phyloP scores from a whole-genome alignment of 2,797 vertebrate genomes.

The Pseudopleuronectes americanus region DNA sequence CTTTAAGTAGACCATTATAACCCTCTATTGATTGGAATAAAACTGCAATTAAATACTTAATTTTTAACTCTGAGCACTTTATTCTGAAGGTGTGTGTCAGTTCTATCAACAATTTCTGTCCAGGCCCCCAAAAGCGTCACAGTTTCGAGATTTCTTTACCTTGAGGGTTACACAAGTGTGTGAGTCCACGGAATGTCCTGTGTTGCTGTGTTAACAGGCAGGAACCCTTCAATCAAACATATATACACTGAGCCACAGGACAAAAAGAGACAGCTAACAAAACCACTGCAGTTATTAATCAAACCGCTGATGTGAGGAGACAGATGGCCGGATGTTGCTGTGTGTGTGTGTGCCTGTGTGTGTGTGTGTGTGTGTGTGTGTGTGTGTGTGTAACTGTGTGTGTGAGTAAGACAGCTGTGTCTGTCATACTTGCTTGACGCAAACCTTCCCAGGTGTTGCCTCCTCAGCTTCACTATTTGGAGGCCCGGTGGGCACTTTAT shows the following conservation, averaged over 20 bases:
- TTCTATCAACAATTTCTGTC: conserved; percentile 7
- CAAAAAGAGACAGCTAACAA: conserved; percentile 56
- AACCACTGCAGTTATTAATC: conserved; percentile 61
- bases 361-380: conserved; percentile 4
- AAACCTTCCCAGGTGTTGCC: conserved; percentile 73
- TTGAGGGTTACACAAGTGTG: background rate
- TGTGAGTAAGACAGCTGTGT: conserved; percentile 59
- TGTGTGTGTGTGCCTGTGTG: background rate
- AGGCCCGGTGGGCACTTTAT: conserved; percentile 24
- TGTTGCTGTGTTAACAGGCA: conserved; percentile 12
- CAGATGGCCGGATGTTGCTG: conserved; percentile 53
- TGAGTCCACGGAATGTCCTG: conserved; percentile 10
- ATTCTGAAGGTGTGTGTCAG: conserved; percentile 3
- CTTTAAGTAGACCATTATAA: background rate
- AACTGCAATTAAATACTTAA: background rate
- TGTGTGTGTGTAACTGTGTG: conserved; percentile 12
- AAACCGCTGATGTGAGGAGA: conserved; percentile 52
- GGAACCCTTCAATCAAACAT: conserved; percentile 4
- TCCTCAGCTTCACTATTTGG: conserved; percentile 46
- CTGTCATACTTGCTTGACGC: conserved; percentile 62
- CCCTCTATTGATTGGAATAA: background rate
- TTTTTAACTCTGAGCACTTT: background rate
- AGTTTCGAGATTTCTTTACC: conserved; percentile 2
- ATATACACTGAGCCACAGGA: conserved; percentile 33
- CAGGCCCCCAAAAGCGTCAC: background rate